Base-by-base conservation (phyloP, 2,888 invertebrate species). In the Idaea biselata region DNA sequence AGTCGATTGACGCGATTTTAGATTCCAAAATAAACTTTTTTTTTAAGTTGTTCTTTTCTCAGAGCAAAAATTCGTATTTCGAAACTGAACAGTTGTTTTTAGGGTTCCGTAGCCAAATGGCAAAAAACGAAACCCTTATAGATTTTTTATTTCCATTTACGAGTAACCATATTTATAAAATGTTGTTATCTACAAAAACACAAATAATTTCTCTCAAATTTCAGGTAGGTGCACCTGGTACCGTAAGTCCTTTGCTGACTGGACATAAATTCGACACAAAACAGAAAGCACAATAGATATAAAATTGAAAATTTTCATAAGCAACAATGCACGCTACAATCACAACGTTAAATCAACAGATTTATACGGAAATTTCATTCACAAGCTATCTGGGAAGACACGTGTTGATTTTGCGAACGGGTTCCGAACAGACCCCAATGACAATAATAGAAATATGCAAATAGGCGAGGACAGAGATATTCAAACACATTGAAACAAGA, bases 371-470 rank as follows among this genome's bases (percentile, higher is more conserved):
- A 79, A 74, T 73, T 72, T 68, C 68, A 70, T 73, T 73, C 77
- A 75, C 73, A 75, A 73, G 72, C 74, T 79, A 81, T 80, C 79
- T 75, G 70, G 68, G 70, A 77, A 67, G 74, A 75, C 80, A 78
- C 75, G 77, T 84, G 83, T 84, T 86, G 83, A 82, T 82, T 86
- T 85, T 82, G 75, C 74, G 70, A 80, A 75, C 76, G 76, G 76
- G 75, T 78, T 77, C 75, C 72, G 69, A 72, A 73, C 71, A 74
- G 77, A 79, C 76, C 78, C 76, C 71, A 72, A 73, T 74, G 77
- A 79, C 76, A 81, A 85, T 84, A 86, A 88, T 84, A 86, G 84
- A 84, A 87, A 87, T 89, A 89, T 88, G 89, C 88, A 89, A 88
- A 89, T 88, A 83, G 66, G 66, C 70, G 73, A 70, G 86, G 79